A percentile compares a stretch with the other conserved stretches of the same genome.
Conservation (phyloP, 2,797 vertebrate species). For the Lophotriccus pileatus region DNA sequence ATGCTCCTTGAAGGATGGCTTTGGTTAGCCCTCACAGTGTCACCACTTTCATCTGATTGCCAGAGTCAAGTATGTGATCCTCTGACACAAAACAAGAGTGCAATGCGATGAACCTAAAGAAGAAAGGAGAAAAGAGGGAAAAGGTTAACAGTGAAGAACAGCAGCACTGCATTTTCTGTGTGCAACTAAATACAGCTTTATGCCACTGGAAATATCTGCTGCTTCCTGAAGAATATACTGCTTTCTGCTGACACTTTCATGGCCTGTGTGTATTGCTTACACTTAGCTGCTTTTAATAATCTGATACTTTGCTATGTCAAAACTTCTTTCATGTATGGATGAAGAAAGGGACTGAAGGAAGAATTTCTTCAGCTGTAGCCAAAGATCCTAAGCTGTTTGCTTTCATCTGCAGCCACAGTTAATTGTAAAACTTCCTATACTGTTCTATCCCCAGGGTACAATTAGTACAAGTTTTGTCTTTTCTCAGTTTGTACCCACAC, state of each 20-base stretch:
- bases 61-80: not conserved
- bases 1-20: not conserved
- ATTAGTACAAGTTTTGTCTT: slow-evolving; percentile 33
- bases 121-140: not conserved
- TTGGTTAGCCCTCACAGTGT: not conserved
- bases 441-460: slow-evolving; percentile 21
- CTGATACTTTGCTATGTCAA: slow-evolving; percentile 60
- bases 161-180: not conserved
- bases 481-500: not conserved
- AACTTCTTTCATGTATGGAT: slow-evolving; percentile 58
- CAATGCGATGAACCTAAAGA: not conserved
- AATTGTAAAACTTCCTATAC: slow-evolving; percentile 48
- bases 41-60: not conserved
- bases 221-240: slow-evolving; percentile 10
- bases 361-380: slow-evolving; percentile 58
- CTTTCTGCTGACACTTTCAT: not conserved
- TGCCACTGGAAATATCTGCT: not conserved
- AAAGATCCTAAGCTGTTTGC: slow-evolving; percentile 37
- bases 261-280: slow-evolving; percentile 29
- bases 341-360: slow-evolving; percentile 48
- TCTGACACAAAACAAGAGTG: not conserved
- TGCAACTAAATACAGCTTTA: not conserved
- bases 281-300: slow-evolving; percentile 51
- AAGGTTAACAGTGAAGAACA: not conserved
- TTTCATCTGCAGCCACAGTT: slow-evolving; percentile 46